Base-by-base conservation (phyloP, 2,797 vertebrate species). In the Lycodopsis pacificus region DNA sequence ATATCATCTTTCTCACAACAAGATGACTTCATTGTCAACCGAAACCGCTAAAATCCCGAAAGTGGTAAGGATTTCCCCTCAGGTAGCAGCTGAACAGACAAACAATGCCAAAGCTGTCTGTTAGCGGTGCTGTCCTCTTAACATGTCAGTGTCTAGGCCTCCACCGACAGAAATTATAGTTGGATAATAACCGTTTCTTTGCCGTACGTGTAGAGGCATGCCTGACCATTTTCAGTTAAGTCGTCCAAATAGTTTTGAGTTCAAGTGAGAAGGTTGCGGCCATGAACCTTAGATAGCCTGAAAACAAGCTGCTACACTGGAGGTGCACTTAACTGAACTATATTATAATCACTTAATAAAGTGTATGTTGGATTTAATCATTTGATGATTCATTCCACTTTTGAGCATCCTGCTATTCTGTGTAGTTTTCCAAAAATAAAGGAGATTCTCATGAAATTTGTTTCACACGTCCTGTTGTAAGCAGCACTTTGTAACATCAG, bases 21-120 rank as follows among this genome's bases (percentile, higher is more conserved):
- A 49, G 84, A 84, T 90, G 88, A 91, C 89, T 86, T 92, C 89
- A 92, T 89, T 83, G 87, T 91, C 84, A 89, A 85, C 80, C 76
- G 88, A 92, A 90, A 92, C 89, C 51, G 34, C 57, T 66, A 48
- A 83, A 86, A 69, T 79, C 71, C 79, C 53, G 71, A 79, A 68
- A 86, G 71, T 34, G 82, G 85, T 61, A 67, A 86, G 62, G 72
- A 68, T 85, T 84, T 78, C 22, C 79, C 91, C 88, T 84, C 88
- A 86, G 88, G 91, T 83, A 81, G 62, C 78, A 81, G 84, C 65
- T 42, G n/a, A 78, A 66, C 59, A 82, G 85, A 66, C 84, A 81
- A 87, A 93, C 73, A 87, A 84, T 66, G 77, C 68, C 64, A 22
- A 64, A 77, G 84, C 65, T 80, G 85, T 81, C 80, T 79, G 56